These are phyloP conservation scores for Itoplectis maculator DNA, from an alignment of 2,888 invertebrate genomes.

Conservation along the genomic window DNA sequence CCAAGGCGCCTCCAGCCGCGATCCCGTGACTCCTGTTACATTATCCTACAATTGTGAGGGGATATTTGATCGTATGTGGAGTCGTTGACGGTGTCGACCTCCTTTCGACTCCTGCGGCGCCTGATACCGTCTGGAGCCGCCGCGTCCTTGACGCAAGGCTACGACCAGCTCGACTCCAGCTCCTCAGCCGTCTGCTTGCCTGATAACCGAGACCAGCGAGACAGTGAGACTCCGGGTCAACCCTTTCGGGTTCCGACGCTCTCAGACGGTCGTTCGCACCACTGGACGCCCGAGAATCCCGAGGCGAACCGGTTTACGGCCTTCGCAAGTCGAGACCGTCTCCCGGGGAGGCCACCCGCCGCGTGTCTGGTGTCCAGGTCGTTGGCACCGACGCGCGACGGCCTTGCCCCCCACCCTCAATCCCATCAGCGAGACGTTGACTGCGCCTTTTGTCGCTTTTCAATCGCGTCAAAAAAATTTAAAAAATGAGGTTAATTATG, in stretches of 20 bases:
- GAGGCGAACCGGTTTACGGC: slow-evolving; percentile 47
- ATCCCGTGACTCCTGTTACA: too few relatives aligned
- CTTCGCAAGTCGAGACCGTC: slow-evolving; percentile 14
- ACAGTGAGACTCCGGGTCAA: slow-evolving; percentile 73
- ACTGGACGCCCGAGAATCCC: slow-evolving; percentile 12
- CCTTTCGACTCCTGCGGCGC: background rate
- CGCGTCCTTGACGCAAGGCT: slow-evolving; percentile 52
- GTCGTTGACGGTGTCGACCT: slow-evolving; percentile 35
- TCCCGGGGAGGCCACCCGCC: slow-evolving; percentile 24
- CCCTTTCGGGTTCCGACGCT: slow-evolving; percentile 70
- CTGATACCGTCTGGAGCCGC: slow-evolving; percentile 2
- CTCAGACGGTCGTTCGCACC: slow-evolving; percentile 50
- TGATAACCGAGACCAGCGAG: slow-evolving; percentile 71
- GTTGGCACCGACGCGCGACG: slow-evolving; percentile 28
- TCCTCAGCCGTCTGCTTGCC: slow-evolving; percentile 66
- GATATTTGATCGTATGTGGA: slow-evolving; percentile 11
- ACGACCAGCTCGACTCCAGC: slow-evolving; percentile 10
- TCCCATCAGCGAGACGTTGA: too few relatives aligned
- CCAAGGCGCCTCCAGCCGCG: slow-evolving; percentile 2
- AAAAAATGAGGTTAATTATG: too few relatives aligned
- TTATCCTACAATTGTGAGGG: too few relatives aligned
- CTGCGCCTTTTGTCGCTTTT: too few relatives aligned
- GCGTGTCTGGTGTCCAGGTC: slow-evolving; percentile 5
- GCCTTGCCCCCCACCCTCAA: slow-evolving; percentile 29
- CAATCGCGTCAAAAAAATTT: too few relatives aligned